A percentile compares a stretch with the other conserved stretches of the same genome.
Evolutionary conservation across 2,113 vertebrate genomes (phyloP).

Genomic region (Melozone crissalis): DNA sequence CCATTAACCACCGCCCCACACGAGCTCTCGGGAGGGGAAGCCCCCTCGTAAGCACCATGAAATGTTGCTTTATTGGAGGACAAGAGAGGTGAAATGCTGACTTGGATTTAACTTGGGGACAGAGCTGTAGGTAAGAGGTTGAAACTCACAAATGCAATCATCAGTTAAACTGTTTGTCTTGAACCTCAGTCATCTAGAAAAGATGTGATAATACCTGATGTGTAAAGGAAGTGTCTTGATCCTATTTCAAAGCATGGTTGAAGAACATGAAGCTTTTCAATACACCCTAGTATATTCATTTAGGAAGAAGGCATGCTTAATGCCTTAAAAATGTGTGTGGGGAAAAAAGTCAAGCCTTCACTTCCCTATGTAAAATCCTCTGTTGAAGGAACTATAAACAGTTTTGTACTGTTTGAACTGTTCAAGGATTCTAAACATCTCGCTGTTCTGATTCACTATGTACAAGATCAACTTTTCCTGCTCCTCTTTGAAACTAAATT

Average conservation of each 20-base stretch:
- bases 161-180: neutral
- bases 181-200: neutral
- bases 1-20: rapidly evolving
- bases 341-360: neutral
- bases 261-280: neutral
- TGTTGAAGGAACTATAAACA: neutral
- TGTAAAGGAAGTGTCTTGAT: neutral
- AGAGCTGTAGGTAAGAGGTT: neutral
- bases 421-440: neutral
- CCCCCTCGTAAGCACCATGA: neutral
- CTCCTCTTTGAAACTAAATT: neutral
- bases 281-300: neutral
- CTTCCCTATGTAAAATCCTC: neutral
- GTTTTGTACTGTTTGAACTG: neutral
- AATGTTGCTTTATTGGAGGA: neutral
- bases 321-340: neutral
- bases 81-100: neutral
- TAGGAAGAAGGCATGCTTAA: neutral
- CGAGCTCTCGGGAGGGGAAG: neutral
- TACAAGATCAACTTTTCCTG: neutral
- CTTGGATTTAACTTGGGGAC: neutral
- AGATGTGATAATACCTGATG: neutral
- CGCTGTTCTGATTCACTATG: neutral
- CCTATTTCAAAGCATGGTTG: neutral
- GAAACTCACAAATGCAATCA: neutral